phyloP scores from a whole-genome alignment of 2,113 vertebrate species.

The Alexandromys fortis region DNA sequence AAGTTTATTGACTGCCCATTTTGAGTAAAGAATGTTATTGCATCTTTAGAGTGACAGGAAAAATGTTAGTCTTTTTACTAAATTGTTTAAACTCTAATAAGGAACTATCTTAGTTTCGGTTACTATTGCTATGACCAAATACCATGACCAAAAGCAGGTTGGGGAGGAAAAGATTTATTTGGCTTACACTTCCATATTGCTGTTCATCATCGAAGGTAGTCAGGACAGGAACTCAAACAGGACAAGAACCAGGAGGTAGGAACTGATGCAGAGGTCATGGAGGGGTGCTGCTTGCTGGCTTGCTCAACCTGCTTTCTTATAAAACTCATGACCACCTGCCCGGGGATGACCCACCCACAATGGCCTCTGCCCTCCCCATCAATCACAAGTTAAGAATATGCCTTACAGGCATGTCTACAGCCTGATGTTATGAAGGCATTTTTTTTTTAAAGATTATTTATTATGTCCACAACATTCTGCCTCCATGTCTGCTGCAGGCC shows the following conservation, averaged over 20 bases:
- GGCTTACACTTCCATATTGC: background rate
- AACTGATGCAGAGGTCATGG: background rate
- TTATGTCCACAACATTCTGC: too few species aligned
- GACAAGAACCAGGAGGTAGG: background rate
- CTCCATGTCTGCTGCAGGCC: too few species aligned
- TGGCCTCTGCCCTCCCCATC: background rate
- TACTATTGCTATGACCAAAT: background rate
- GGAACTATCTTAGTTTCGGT: background rate
- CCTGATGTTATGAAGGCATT: background rate
- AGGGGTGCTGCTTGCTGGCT: background rate
- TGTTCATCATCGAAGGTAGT: background rate
- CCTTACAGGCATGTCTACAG: background rate
- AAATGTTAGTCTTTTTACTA: constrained; percentile 1
- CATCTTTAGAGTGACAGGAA: background rate
- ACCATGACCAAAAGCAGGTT: background rate
- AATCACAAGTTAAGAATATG: background rate
- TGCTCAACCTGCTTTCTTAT: background rate
- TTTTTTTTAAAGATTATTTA: too few species aligned
- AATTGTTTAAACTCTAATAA: constrained; percentile 41
- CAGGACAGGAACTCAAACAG: background rate
- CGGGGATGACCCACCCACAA: background rate
- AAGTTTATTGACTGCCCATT: constrained; percentile 20
- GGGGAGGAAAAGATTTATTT: background rate
- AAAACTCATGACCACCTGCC: background rate
- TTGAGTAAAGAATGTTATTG: background rate